Evolutionary conservation across 2,888 invertebrate species (phyloP), one percentile per base, ranked within the genome.

Genomic region (Ferrisia virgata): DNA sequence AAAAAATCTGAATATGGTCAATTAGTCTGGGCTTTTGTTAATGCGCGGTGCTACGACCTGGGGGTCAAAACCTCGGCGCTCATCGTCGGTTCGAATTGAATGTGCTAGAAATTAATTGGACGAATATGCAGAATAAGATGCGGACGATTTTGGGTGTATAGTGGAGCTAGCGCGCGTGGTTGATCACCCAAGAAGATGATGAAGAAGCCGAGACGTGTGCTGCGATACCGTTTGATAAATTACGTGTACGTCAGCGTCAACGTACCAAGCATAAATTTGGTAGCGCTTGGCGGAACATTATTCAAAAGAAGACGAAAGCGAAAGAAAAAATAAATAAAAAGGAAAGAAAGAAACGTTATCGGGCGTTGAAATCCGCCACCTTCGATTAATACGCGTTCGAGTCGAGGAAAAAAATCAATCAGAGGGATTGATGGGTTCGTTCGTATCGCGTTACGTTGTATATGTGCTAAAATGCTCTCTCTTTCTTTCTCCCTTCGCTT

Each of bases 1-100:
- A 64, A 64, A n/a, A 64, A 64, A 64, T 64, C 64, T 64, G 64
- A 64, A 64, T 64, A 64, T 64, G 64, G 64, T 64, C 28, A 64
- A 64, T 64, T 64, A 64, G 64, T 15, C 15, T 4, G 0, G 22
- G 64, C 64, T 28, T 64, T 64, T 64, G 64, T 64, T 64, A 22
- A 22, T 2, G 4, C 28, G 4, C 64, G 31, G 15, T 28, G 31
- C 64, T 64, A 64, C 64, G 64, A 64, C 64, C 64, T 31, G 15
- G 28, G 53, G 64, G 64, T 64, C 64, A 64, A 58, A 58, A 25
- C 25, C 25, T 25, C 58, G 9, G 0, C 18, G 47, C n/a, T n/a
- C n/a, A n/a, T n/a, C n/a, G n/a, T n/a, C n/a, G n/a, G n/a, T n/a
- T n/a, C n/a, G n/a, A n/a, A 47, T 22, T 53, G 53, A 53, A 53